These are phyloP conservation scores for Eumerus sabulonum DNA, from an alignment of 2,888 invertebrate genomes.

Conservation along the genomic window DNA sequence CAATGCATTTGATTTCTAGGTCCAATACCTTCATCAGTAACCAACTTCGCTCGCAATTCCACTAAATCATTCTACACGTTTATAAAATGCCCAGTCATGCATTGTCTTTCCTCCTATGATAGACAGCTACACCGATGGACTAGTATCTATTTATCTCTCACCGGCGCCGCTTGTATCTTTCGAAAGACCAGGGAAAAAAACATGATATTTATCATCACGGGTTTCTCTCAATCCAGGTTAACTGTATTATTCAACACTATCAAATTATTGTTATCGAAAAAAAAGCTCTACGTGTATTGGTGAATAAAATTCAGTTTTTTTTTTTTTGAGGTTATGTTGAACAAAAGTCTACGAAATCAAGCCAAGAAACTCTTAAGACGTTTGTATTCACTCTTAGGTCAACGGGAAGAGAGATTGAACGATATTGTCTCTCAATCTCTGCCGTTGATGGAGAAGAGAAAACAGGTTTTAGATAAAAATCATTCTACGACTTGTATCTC, in stretches of 20 bases:
- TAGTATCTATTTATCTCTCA: background rate
- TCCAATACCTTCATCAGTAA: too few species aligned
- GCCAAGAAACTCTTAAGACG: conserved; percentile 20
- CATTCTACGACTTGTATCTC: too few species aligned
- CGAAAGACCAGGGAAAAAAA: conserved; percentile 10
- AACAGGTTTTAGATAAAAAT: conserved; percentile 15
- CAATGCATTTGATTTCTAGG: too few species aligned
- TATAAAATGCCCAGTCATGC: background rate
- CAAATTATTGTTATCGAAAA: conserved; percentile 25
- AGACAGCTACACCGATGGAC: background rate
- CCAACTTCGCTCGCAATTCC: too few species aligned
- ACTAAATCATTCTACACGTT: too few species aligned
- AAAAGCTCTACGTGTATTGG: background rate
- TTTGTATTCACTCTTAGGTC: background rate
- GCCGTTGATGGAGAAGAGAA: conserved; percentile 6
- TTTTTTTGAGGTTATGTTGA: conserved; percentile 20
- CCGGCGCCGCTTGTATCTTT: background rate
- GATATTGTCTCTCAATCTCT: background rate
- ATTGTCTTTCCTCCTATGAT: background rate
- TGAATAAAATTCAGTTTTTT: conserved; percentile 5
- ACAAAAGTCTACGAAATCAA: conserved; percentile 3
- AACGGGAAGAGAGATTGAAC: too few species aligned
- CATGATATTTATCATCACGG: too few species aligned
- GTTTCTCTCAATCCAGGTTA: conserved; percentile 30
- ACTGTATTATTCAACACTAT: conserved; percentile 41